Percentiles rank a stretch among this genome's conserved stretches.
These are phyloP conservation scores for Chamaea fasciata DNA, from an alignment of 2,113 vertebrate genomes.

Conservation along the genomic window DNA sequence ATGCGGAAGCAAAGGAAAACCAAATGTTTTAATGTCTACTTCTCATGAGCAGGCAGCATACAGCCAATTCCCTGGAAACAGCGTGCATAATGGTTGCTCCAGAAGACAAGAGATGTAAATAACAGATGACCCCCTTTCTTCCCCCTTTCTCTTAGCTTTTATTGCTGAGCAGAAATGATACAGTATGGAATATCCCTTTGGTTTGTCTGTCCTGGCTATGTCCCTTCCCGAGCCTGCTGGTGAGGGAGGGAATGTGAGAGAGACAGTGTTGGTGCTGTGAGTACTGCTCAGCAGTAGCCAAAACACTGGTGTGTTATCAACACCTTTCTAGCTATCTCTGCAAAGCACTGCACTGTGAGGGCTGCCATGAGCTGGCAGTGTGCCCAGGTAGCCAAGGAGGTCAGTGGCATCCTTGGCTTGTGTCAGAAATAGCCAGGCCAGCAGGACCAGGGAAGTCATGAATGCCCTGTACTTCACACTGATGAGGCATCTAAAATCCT, in stretches of 20 bases:
- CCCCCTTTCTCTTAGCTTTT: neutral
- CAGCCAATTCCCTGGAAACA: rapidly evolving
- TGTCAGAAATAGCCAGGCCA: neutral
- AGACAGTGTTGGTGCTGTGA: neutral
- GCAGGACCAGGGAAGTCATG: neutral
- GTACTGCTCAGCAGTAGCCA: neutral
- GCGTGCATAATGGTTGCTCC: neutral
- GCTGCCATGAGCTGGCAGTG: neutral
- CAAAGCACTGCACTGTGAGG: neutral
- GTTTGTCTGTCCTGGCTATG: neutral
- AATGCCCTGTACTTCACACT: neutral
- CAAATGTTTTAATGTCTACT: neutral
- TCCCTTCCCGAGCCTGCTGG: neutral
- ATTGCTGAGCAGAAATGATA: neutral
- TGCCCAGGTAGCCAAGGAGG: neutral
- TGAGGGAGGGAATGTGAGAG: neutral
- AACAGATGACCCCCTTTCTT: neutral
- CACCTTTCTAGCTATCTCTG: neutral
- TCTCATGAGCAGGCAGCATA: neutral
- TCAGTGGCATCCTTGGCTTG: neutral
- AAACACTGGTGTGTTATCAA: neutral
- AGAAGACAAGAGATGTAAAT: neutral
- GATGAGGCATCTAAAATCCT: too few relatives aligned
- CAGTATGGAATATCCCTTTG: neutral
- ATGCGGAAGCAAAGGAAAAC: rapidly evolving